phyloP scores from a whole-genome alignment of 2,888 invertebrate species.

The Zaprionus lineosus region DNA sequence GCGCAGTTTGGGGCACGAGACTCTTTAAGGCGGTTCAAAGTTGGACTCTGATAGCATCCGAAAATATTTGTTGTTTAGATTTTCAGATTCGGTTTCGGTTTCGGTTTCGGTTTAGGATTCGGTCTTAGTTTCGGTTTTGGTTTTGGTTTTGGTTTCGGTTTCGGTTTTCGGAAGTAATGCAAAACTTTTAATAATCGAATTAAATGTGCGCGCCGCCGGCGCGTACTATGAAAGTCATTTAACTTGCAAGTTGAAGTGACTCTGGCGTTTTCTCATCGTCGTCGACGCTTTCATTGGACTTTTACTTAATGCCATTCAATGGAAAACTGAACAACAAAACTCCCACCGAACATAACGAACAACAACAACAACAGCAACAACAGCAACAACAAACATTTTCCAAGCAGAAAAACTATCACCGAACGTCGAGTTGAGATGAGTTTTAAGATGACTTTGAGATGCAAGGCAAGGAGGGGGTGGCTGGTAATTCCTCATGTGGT shows the following conservation, averaged over 20 bases:
- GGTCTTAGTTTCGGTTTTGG: constrained; percentile 32
- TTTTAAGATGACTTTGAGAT: constrained; percentile 4
- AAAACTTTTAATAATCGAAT: constrained; percentile 78
- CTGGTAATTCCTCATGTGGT: too few relatives aligned
- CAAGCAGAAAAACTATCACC: constrained; percentile 64
- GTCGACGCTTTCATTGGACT: constrained; percentile 70
- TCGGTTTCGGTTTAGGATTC: constrained; percentile 11
- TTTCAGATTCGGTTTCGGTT: constrained; percentile 22
- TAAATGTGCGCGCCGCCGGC: constrained; percentile 60
- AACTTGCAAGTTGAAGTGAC: constrained; percentile 36
- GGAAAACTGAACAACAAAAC: constrained; percentile 43
- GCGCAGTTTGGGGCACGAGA: constrained; percentile 17
- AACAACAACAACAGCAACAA: constrained; percentile 14
- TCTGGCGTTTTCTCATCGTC: constrained; percentile 39
- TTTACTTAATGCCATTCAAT: constrained; percentile 72
- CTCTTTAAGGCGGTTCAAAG: constrained; percentile 3
- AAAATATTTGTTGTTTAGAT: constrained; percentile 33
- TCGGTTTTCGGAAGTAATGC: constrained; percentile 69
- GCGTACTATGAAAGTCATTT: constrained; percentile 66
- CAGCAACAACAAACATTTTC: constrained; percentile 18
- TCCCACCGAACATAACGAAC: constrained; percentile 41
- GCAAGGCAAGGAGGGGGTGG: constrained; percentile 1
- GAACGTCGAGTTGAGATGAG: constrained; percentile 22
- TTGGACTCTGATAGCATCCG: constrained; percentile 22
- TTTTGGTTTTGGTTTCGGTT: constrained; percentile 10